Conservation (phyloP, 2,888 invertebrate genomes). For the Dynastes grantii region DNA sequence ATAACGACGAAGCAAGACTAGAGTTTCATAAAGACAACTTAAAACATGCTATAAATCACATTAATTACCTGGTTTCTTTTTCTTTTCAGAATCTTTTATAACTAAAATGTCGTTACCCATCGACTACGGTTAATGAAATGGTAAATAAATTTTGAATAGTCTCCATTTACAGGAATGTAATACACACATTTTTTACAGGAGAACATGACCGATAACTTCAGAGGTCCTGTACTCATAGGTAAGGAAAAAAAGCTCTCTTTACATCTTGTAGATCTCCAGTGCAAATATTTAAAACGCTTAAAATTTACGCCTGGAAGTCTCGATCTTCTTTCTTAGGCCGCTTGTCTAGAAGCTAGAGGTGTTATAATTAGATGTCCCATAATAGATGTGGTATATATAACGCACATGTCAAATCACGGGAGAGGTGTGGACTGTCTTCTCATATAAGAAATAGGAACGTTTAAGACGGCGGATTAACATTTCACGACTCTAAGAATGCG, state of each 20-base stretch:
- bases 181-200: slow-evolving; percentile 18
- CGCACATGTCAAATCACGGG: slow-evolving; percentile 20
- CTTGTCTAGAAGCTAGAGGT: slow-evolving; percentile 35
- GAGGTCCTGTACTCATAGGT: slow-evolving; percentile 61
- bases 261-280: background rate
- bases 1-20: too few relatives aligned
- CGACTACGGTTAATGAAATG: slow-evolving; percentile 53
- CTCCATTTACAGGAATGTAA: background rate
- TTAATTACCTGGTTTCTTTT: background rate
- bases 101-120: slow-evolving; percentile 53
- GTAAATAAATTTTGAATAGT: slow-evolving; percentile 44
- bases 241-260: slow-evolving; percentile 52
- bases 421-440: slow-evolving; percentile 12
- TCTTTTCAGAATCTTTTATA: slow-evolving; percentile 39
- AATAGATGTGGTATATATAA: slow-evolving; percentile 44
- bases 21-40: background rate
- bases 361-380: slow-evolving; percentile 49
- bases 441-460: background rate
- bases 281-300: slow-evolving; percentile 6
- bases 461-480: background rate
- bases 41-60: background rate
- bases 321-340: slow-evolving; percentile 28
- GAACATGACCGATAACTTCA: slow-evolving; percentile 73
- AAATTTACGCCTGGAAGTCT: slow-evolving; percentile 1
- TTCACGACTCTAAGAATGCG: too few relatives aligned